These are phyloP conservation scores for Allygus modestus DNA, from an alignment of 2,888 invertebrate species.

Conservation along the genomic window DNA sequence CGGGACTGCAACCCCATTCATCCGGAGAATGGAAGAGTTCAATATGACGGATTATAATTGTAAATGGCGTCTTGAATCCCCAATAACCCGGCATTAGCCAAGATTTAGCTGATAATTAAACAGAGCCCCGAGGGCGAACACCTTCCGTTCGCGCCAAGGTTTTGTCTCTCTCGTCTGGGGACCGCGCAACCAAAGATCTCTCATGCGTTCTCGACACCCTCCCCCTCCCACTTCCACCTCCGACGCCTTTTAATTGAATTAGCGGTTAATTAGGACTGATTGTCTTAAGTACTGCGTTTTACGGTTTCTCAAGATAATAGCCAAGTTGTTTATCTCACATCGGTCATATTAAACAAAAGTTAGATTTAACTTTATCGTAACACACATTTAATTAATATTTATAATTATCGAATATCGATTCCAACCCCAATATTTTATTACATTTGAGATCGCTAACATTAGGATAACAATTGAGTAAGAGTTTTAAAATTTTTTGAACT, in stretches of 20 bases:
- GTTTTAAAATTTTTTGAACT: no score
- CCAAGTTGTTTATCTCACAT: no score
- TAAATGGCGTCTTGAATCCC: conserved; percentile 42
- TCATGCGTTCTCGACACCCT: conserved; percentile 30
- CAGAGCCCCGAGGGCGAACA: conserved; percentile 32
- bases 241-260: conserved; percentile 34
- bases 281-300: conserved; percentile 9
- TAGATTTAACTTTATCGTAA: no score
- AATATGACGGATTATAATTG: conserved; percentile 34
- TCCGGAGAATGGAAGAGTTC: conserved; percentile 12
- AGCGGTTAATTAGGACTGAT: conserved; percentile 23
- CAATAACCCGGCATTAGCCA: conserved; percentile 50
- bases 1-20: conserved; percentile 29
- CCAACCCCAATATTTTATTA: no score
- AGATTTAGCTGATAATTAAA: conserved; percentile 45
- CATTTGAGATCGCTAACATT: no score
- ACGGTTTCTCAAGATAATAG: neutral
- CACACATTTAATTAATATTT: no score
- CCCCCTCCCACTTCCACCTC: conserved; percentile 22
- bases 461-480: no score
- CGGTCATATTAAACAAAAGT: neutral
- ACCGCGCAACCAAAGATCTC: conserved; percentile 3
- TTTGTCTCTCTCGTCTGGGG: neutral
- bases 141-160: conserved; percentile 27
- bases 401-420: no score